These are phyloP conservation scores for Timema podura DNA, from an alignment of 2,888 invertebrate species.

Conservation along the genomic window DNA sequence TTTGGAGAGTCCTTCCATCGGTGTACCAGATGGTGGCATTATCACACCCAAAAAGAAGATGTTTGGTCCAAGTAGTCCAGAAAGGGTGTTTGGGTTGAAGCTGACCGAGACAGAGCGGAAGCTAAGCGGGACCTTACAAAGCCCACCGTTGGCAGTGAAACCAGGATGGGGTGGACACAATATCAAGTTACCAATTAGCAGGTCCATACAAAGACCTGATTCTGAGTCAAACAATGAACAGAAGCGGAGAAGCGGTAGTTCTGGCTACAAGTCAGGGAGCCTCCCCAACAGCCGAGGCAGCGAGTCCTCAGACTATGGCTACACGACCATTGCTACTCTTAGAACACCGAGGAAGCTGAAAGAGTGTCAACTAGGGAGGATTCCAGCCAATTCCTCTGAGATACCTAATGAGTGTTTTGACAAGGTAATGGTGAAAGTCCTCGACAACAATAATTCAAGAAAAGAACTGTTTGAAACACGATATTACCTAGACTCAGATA, in stretches of 20 bases:
- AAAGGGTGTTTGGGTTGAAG: neutral
- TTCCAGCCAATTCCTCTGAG: conserved; percentile 30
- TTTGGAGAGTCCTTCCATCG: neutral
- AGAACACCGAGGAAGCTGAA: conserved; percentile 53
- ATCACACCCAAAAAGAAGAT: conserved; percentile 1
- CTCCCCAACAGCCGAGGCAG: conserved; percentile 18
- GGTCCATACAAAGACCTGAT: neutral
- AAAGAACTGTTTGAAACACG: conserved; percentile 23
- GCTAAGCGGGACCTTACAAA: conserved; percentile 23
- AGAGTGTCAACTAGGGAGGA: conserved; percentile 24
- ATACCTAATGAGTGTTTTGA: conserved; percentile 41
- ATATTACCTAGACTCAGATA: conserved; percentile 58
- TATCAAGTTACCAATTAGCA: neutral
- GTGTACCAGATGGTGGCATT: neutral
- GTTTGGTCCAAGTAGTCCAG: conserved; percentile 22
- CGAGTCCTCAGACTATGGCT: conserved; percentile 50
- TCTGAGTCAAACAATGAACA: neutral
- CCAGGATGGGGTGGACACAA: no score
- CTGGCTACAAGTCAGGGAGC: conserved; percentile 52
- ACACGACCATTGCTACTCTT: conserved; percentile 57
- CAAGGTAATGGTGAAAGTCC: conserved; percentile 28
- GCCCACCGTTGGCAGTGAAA: conserved; percentile 4
- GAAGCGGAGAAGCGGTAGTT: conserved; percentile 44
- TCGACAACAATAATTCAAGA: conserved; percentile 1
- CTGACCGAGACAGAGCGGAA: conserved; percentile 22